phyloP scores from a whole-genome alignment of 2,888 invertebrate species.

The Drosophila parthenogenetica region DNA sequence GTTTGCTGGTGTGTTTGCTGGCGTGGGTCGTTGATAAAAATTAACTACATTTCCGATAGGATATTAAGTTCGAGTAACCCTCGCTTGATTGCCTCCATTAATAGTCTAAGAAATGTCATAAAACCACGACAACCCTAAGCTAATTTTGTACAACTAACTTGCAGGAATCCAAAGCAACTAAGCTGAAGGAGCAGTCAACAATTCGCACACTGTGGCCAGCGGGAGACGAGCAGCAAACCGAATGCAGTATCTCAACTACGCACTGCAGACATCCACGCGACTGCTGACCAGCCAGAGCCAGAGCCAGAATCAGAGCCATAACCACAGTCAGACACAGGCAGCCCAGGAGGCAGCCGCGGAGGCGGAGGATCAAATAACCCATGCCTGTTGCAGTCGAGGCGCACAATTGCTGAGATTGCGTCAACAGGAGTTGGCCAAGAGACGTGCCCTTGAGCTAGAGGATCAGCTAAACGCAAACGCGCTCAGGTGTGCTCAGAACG shows the following conservation, averaged over 20 bases:
- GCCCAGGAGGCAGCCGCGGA: conserved; percentile 22
- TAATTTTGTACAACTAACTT: conserved; percentile 45
- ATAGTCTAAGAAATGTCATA: conserved; percentile 14
- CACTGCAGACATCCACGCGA: conserved; percentile 83
- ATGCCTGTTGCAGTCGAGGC: conserved; percentile 73
- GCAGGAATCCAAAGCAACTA: conserved; percentile 23
- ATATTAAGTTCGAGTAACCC: conserved; percentile 10
- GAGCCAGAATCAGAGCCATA: conserved; percentile 44
- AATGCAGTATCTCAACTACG: conserved; percentile 84
- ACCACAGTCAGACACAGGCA: conserved; percentile 26
- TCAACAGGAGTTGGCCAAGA: conserved; percentile 66
- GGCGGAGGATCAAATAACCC: conserved; percentile 67
- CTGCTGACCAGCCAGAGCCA: conserved; percentile 77
- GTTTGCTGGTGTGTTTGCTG: not conserved
- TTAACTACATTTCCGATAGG: conserved; percentile 11
- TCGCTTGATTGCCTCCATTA: conserved; percentile 15
- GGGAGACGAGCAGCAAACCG: conserved; percentile 76
- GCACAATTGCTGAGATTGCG: conserved; percentile 73
- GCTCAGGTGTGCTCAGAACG: conserved; percentile 16
- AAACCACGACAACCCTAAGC: conserved; percentile 18
- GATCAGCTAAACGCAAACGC: conserved; percentile 68
- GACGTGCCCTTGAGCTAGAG: conserved; percentile 67
- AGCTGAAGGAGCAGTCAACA: conserved; percentile 2
- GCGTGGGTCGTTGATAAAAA: conserved; percentile 22
- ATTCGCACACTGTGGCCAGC: conserved; percentile 78